These are phyloP conservation scores for Tetanocera ferruginea DNA, from an alignment of 2,888 invertebrate genomes.

Conservation along the genomic window DNA sequence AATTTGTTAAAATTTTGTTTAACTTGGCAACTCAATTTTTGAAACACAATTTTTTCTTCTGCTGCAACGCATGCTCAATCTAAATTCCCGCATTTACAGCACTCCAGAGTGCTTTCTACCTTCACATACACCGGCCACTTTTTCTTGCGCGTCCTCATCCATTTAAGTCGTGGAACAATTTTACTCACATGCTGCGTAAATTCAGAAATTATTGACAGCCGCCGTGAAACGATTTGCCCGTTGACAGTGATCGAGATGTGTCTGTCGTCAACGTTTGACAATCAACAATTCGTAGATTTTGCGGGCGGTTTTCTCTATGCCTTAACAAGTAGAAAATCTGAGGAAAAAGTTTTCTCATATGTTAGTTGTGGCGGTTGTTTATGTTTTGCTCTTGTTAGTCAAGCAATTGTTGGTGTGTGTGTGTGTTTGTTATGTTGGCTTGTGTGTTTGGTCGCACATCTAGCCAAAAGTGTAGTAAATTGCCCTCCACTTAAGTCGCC, in stretches of 20 bases:
- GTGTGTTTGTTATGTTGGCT: neutral
- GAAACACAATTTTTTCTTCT: neutral
- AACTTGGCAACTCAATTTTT: neutral
- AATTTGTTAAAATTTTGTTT: too few relatives aligned
- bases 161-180: constrained; percentile 48
- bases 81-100: neutral
- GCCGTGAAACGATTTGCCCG: constrained; percentile 47
- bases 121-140: neutral
- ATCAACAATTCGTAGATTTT: constrained; percentile 55
- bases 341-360: constrained; percentile 47
- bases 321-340: constrained; percentile 68
- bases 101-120: too few relatives aligned
- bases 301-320: constrained; percentile 59
- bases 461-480: constrained; percentile 65
- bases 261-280: constrained; percentile 48
- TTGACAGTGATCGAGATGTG: constrained; percentile 69
- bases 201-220: constrained; percentile 66
- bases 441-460: constrained; percentile 27
- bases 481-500: constrained; percentile 52
- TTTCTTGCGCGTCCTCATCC: neutral
- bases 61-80: neutral
- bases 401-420: constrained; percentile 5
- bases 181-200: constrained; percentile 60
- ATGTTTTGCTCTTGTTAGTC: constrained; percentile 50
- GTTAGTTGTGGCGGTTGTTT: neutral